phyloP scores from a whole-genome alignment of 2,888 invertebrate genomes.

The Rhagophthalmus giganteus region DNA sequence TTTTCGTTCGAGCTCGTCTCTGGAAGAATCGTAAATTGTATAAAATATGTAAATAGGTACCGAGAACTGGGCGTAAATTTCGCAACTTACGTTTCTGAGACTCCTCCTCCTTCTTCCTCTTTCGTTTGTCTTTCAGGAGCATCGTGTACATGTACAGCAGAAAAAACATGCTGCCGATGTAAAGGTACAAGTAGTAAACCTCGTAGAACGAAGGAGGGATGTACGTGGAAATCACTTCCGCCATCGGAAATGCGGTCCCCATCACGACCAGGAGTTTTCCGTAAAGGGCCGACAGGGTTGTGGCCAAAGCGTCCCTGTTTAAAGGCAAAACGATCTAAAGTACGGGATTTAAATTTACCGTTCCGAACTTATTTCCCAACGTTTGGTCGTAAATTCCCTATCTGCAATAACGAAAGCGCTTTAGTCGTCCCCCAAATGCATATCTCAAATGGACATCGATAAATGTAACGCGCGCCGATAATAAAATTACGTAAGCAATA shows the following conservation, averaged over 20 bases:
- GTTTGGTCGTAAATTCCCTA: slow-evolving; percentile 7
- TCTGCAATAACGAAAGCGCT: slow-evolving; percentile 6
- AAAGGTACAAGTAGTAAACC: slow-evolving; percentile 69
- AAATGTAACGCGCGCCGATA: slow-evolving; percentile 13
- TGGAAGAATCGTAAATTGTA: slow-evolving; percentile 9
- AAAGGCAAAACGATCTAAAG: background rate
- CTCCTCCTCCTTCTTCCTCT: slow-evolving; percentile 44
- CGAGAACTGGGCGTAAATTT: background rate
- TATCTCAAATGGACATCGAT: slow-evolving; percentile 14
- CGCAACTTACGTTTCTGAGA: slow-evolving; percentile 35
- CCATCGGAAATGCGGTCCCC: slow-evolving; percentile 94
- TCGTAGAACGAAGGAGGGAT: slow-evolving; percentile 93
- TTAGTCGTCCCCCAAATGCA: slow-evolving; percentile 3
- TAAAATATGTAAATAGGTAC: background rate
- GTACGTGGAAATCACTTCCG: slow-evolving; percentile 92
- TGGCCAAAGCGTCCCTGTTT: slow-evolving; percentile 81
- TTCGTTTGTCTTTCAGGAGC: slow-evolving; percentile 62
- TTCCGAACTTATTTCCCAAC: too few relatives aligned
- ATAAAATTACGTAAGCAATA: slow-evolving; percentile 20
- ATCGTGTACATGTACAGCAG: slow-evolving; percentile 71
- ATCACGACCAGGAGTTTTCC: slow-evolving; percentile 91
- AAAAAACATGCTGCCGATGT: slow-evolving; percentile 70
- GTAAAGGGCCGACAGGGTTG: slow-evolving; percentile 89
- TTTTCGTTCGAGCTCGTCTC: slow-evolving; percentile 23
- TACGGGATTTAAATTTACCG: too few relatives aligned